Evolutionary conservation across 2,888 invertebrate species (phyloP).

Genomic region (Danaus chrysippus): DNA sequence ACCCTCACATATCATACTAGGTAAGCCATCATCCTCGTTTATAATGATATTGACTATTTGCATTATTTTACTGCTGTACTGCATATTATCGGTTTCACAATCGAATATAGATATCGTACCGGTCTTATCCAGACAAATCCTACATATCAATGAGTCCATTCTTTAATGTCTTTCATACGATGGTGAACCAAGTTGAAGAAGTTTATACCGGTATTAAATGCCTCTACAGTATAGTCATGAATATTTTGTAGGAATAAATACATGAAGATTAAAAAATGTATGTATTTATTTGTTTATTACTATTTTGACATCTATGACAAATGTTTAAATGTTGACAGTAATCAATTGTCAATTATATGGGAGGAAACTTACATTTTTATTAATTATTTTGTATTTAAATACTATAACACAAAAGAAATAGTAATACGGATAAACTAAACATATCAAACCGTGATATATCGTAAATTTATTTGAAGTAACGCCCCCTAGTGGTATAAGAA

Average conservation of each 20-base stretch:
- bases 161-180: neutral
- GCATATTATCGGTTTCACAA: constrained; percentile 45
- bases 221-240: too few species aligned
- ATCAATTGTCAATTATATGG: neutral
- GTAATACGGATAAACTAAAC: too few species aligned
- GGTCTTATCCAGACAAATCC: constrained; percentile 58
- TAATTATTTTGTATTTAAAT: too few species aligned
- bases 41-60: constrained; percentile 55
- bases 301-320: constrained; percentile 3
- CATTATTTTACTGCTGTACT: constrained; percentile 56
- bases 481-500: too few species aligned
- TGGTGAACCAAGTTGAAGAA: neutral
- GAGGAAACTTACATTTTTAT: too few species aligned
- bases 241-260: neutral
- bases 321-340: neutral
- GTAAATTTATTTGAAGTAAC: too few species aligned
- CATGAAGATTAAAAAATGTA: neutral
- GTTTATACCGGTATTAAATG: too few species aligned
- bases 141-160: constrained; percentile 45
- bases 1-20: constrained; percentile 53
- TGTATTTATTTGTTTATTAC: neutral
- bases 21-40: constrained; percentile 57
- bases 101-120: constrained; percentile 57
- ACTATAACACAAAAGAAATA: too few species aligned
- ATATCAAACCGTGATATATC: too few species aligned